A percentile compares a stretch with the other conserved stretches of the same genome.
Conservation (phyloP, 2,888 invertebrate genomes). For the Helicoverpa assulta region DNA sequence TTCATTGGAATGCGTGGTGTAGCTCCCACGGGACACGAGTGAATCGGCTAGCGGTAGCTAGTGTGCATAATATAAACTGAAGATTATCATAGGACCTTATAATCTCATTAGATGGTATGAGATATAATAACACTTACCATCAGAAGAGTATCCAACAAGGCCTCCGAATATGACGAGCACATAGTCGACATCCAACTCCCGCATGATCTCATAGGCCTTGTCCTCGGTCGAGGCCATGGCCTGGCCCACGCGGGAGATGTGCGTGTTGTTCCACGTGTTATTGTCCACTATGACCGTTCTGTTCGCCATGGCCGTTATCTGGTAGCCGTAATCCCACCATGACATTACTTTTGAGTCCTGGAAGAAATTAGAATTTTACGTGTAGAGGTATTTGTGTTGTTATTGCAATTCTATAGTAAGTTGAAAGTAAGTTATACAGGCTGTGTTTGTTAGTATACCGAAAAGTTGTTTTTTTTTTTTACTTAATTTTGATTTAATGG, state of each 20-base stretch:
- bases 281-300: constrained; percentile 99
- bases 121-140: too few relatives aligned
- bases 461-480: too few relatives aligned
- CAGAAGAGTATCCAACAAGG: constrained; percentile 99
- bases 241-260: constrained; percentile 99
- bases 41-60: too few relatives aligned
- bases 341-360: constrained; percentile 99
- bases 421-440: too few relatives aligned
- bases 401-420: not conserved
- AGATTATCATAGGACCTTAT: too few relatives aligned
- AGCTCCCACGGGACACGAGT: too few relatives aligned
- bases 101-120: too few relatives aligned
- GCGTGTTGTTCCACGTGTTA: constrained; percentile 99
- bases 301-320: constrained; percentile 99
- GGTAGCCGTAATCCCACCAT: constrained; percentile 99
- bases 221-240: constrained; percentile 99
- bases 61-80: too few relatives aligned
- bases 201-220: constrained; percentile 99
- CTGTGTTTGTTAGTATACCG: too few relatives aligned
- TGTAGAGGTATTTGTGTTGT: not conserved
- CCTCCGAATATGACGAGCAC: constrained; percentile 99
- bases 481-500: too few relatives aligned
- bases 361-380: constrained; percentile 55
- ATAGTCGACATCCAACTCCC: constrained; percentile 98
- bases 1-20: too few relatives aligned